Percentiles rank a stretch among this genome's conserved stretches.
Conservation (phyloP, 2,888 invertebrate genomes). For the Gymnocheta viridis region DNA sequence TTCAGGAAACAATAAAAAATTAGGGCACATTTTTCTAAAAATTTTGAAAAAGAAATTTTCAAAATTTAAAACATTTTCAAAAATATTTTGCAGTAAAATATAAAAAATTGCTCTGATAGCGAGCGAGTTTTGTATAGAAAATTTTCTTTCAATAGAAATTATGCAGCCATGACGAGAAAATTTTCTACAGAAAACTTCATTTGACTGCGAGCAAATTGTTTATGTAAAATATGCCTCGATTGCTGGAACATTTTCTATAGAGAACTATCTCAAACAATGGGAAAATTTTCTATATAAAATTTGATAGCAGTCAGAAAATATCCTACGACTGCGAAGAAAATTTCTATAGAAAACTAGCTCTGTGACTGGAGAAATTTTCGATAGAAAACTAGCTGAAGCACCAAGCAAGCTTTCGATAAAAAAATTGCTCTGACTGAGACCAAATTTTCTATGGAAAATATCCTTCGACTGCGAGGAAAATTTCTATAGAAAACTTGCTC, state of each 20-base stretch:
- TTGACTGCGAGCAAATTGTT: no score
- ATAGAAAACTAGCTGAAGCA: fast-evolving
- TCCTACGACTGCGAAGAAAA: neutral
- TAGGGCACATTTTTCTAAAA: neutral
- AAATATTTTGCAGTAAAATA: no score
- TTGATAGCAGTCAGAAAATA: neutral
- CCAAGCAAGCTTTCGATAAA: neutral
- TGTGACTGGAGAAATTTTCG: neutral
- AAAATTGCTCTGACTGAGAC: neutral
- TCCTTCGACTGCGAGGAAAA: no score
- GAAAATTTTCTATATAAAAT: neutral
- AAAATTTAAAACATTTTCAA: no score
- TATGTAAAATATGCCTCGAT: no score
- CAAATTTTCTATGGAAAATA: neutral
- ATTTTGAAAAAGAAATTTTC: no score
- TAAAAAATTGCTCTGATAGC: no score
- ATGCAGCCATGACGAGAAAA: no score
- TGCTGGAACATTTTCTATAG: slow-evolving; percentile 4
- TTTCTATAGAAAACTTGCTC: no score
- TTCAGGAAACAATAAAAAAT: neutral
- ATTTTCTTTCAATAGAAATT: no score
- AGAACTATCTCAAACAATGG: neutral
- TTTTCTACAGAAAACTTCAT: no score
- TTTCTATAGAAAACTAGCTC: neutral
- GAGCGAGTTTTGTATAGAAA: neutral